Evolutionary conservation across 2,888 invertebrate genomes (phyloP).

Genomic region (Drosophila mettleri): DNA sequence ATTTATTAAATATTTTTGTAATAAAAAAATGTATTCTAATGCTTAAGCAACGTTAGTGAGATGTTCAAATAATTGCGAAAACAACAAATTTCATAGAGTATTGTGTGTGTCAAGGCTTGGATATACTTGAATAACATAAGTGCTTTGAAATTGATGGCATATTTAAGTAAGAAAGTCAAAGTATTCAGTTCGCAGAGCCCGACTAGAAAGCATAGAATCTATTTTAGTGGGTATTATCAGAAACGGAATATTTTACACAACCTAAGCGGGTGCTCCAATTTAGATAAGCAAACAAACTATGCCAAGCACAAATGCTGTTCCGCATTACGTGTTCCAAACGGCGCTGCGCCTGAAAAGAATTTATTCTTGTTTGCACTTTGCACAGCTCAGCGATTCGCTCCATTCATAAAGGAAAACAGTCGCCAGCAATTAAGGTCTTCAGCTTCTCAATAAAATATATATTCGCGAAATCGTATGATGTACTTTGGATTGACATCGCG

Average conservation of each 20-base stretch:
- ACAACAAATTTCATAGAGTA: background rate
- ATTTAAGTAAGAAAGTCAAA: slow-evolving; percentile 3
- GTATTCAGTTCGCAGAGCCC: background rate
- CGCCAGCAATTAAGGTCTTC: slow-evolving; percentile 9
- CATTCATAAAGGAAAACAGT: slow-evolving; percentile 48
- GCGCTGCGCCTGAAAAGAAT: background rate
- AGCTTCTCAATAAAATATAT: slow-evolving; percentile 1
- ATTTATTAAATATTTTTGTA: background rate
- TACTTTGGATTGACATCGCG: slow-evolving; percentile 37
- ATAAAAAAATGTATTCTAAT: no score
- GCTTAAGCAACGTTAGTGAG: background rate
- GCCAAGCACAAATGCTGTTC: slow-evolving; percentile 44
- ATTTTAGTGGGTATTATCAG: slow-evolving; percentile 19
- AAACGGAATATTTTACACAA: slow-evolving; percentile 15
- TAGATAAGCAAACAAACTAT: slow-evolving; percentile 39
- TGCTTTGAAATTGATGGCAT: slow-evolving; percentile 3
- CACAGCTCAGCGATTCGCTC: slow-evolving; percentile 16
- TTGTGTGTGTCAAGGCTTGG: background rate
- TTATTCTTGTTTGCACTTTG: slow-evolving; percentile 43
- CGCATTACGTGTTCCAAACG: slow-evolving; percentile 6
- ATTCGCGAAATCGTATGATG: slow-evolving; percentile 28
- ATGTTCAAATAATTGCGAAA: background rate
- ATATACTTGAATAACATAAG: background rate
- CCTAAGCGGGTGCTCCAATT: slow-evolving; percentile 37
- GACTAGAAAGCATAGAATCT: background rate